Conservation (phyloP, 1,140 invertebrate species). For the Megalonaias nervosa region DNA sequence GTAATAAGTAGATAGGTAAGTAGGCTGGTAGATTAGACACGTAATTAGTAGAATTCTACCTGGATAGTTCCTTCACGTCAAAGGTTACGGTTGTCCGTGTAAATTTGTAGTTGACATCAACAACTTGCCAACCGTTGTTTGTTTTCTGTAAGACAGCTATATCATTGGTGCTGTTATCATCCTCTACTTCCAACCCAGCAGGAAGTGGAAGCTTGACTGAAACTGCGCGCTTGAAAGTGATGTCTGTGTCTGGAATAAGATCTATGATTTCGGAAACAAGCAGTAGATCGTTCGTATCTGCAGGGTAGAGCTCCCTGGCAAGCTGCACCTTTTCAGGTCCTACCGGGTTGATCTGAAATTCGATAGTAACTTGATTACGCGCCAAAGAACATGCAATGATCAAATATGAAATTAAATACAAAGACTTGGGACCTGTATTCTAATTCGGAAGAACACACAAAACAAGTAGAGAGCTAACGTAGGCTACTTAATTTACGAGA, state of each 20-base stretch:
- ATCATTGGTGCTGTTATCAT: slow-evolving; percentile 40
- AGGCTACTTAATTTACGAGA: too few species aligned
- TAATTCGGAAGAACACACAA: too few species aligned
- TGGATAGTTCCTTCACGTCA: slow-evolving; percentile 60
- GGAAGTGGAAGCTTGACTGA: slow-evolving; percentile 63
- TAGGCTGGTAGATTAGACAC: background rate
- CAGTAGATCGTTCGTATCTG: slow-evolving; percentile 55
- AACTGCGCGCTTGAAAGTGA: slow-evolving; percentile 58
- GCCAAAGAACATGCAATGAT: background rate
- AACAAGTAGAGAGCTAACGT: too few species aligned
- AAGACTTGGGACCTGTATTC: background rate
- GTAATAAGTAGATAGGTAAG: too few species aligned
- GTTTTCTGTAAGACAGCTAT: slow-evolving; percentile 61
- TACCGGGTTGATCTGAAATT: slow-evolving; percentile 58
- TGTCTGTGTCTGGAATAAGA: slow-evolving; percentile 42
- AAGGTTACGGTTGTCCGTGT: slow-evolving; percentile 59
- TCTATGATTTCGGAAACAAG: slow-evolving; percentile 62
- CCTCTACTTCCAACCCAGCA: slow-evolving; percentile 36
- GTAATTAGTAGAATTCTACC: slow-evolving; percentile 40
- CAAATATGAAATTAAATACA: background rate
- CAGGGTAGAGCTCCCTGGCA: slow-evolving; percentile 47
- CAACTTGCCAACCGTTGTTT: slow-evolving; percentile 50
- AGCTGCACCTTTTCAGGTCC: slow-evolving; percentile 50
- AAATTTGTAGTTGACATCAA: slow-evolving; percentile 62
- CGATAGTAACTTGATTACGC: background rate